A percentile compares a stretch with the other conserved stretches of the same genome.
Evolutionary conservation across 2,113 vertebrate genomes (phyloP).

Genomic region (Oryzias woworae): DNA sequence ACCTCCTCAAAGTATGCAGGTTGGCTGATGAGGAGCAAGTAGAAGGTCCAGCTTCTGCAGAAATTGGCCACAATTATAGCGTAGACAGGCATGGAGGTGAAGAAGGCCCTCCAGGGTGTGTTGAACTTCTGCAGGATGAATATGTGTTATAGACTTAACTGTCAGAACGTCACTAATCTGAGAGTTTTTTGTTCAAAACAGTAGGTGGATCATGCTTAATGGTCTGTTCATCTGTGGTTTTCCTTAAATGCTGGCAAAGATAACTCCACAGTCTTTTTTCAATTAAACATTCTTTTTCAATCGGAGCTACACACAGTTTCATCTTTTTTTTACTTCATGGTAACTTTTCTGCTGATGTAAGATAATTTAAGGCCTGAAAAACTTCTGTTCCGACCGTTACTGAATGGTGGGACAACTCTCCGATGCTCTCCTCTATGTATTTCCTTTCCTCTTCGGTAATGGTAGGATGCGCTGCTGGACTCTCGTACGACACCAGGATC

Average conservation of each 20-base stretch:
- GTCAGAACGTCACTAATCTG: too few species aligned
- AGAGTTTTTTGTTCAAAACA: neutral
- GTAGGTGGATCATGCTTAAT: neutral
- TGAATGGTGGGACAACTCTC: conserved; percentile 84
- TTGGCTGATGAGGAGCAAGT: conserved; percentile 90
- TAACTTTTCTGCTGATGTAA: neutral
- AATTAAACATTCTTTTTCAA: too few species aligned
- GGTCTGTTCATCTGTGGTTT: neutral
- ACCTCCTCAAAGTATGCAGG: conserved; percentile 93
- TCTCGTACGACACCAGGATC: conserved; percentile 97
- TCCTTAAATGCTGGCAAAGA: neutral
- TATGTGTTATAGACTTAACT: neutral
- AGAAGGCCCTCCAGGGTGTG: conserved; percentile 87
- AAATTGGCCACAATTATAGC: conserved; percentile 94
- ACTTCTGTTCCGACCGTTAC: conserved; percentile 54
- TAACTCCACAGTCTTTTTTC: neutral
- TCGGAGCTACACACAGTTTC: too few species aligned
- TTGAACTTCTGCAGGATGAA: conserved; percentile 84
- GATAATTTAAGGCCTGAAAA: neutral
- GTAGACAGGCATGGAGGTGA: conserved; percentile 92
- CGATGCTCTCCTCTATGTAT: conserved; percentile 98
- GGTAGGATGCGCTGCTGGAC: conserved; percentile 93
- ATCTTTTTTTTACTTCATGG: too few species aligned
- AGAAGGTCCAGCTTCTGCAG: conserved; percentile 93
- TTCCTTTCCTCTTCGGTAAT: conserved; percentile 92